Percentiles rank a stretch among this genome's conserved stretches.
Evolutionary conservation across 2,888 invertebrate genomes (phyloP).

Genomic region (Drosophila colorata): DNA sequence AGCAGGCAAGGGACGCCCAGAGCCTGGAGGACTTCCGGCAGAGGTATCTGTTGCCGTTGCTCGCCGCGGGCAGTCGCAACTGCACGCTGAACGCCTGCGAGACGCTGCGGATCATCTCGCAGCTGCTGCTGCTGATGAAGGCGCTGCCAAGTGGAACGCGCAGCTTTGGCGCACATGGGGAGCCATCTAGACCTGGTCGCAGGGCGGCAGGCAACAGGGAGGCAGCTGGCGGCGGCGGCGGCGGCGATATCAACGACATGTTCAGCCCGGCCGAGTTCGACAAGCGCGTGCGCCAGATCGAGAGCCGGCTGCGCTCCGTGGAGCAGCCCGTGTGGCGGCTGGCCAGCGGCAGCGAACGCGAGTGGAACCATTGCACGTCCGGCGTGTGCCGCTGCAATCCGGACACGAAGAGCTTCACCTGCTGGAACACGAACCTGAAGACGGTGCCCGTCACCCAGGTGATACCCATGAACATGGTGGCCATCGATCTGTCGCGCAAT

Average conservation of each 20-base stretch:
- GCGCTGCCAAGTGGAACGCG: constrained; percentile 44
- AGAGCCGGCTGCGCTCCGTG: constrained; percentile 87
- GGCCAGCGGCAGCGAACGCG: constrained; percentile 85
- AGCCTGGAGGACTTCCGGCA: constrained; percentile 78
- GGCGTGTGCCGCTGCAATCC: constrained; percentile 89
- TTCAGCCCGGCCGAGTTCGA: constrained; percentile 70
- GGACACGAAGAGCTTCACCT: constrained; percentile 88
- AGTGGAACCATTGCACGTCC: constrained; percentile 88
- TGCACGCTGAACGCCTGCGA: constrained; percentile 86
- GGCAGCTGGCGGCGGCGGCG: neutral
- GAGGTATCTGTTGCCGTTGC: constrained; percentile 70
- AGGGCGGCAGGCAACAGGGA: constrained; percentile 11
- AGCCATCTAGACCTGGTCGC: neutral
- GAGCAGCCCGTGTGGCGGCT: constrained; percentile 89
- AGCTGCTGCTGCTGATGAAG: constrained; percentile 77
- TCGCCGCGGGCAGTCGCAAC: constrained; percentile 67
- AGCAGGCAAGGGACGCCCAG: constrained; percentile 41
- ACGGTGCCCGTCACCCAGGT: constrained; percentile 87
- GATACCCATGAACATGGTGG: constrained; percentile 88
- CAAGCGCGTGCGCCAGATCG: constrained; percentile 86
- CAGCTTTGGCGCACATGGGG: constrained; percentile 3
- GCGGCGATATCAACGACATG: constrained; percentile 40
- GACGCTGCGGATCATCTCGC: constrained; percentile 84
- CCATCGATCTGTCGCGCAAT: constrained; percentile 89
- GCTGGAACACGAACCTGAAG: constrained; percentile 87